Evolutionary conservation across 2,888 invertebrate genomes (phyloP).

Genomic region (Masnerella sp.): DNA sequence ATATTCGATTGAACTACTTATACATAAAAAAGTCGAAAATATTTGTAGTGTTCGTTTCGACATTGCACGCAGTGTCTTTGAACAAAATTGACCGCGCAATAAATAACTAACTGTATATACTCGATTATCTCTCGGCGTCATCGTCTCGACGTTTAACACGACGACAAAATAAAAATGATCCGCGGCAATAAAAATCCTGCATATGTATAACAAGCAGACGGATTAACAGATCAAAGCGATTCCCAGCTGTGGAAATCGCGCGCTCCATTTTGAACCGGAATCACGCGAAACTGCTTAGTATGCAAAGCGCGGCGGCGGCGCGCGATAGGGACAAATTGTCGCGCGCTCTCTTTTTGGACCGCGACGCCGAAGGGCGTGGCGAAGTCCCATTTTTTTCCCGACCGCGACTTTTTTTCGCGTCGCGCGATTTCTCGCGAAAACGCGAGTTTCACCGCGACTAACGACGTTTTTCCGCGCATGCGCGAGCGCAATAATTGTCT

Average conservation of each 20-base stretch:
- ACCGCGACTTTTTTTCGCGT: slow-evolving; percentile 46
- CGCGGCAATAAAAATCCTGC: slow-evolving; percentile 9
- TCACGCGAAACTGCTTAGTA: slow-evolving; percentile 49
- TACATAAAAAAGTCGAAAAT: too few species aligned
- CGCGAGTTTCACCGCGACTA: slow-evolving; percentile 34
- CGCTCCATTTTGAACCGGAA: slow-evolving; percentile 55
- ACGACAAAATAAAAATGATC: slow-evolving; percentile 27
- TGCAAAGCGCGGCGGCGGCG: slow-evolving; percentile 42
- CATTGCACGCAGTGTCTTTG: too few species aligned
- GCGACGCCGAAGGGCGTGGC: slow-evolving; percentile 53
- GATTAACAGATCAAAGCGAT: slow-evolving; percentile 58
- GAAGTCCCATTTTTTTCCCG: too few species aligned
- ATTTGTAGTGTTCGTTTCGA: too few species aligned
- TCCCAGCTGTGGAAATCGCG: slow-evolving; percentile 40
- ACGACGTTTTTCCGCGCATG: slow-evolving; percentile 37
- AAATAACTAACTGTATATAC: too few species aligned
- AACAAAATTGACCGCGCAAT: too few species aligned
- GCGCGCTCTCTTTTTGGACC: slow-evolving; percentile 52
- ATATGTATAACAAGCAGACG: slow-evolving; percentile 41
- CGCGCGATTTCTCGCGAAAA: too few species aligned
- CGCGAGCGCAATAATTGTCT: slow-evolving; percentile 37
- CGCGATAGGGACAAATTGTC: slow-evolving; percentile 59
- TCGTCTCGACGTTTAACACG: slow-evolving; percentile 46
- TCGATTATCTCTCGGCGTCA: slow-evolving; percentile 47
- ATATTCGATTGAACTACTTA: too few species aligned